Conservation (phyloP, 2,797 vertebrate species). For the Tenualosa ilisha region DNA sequence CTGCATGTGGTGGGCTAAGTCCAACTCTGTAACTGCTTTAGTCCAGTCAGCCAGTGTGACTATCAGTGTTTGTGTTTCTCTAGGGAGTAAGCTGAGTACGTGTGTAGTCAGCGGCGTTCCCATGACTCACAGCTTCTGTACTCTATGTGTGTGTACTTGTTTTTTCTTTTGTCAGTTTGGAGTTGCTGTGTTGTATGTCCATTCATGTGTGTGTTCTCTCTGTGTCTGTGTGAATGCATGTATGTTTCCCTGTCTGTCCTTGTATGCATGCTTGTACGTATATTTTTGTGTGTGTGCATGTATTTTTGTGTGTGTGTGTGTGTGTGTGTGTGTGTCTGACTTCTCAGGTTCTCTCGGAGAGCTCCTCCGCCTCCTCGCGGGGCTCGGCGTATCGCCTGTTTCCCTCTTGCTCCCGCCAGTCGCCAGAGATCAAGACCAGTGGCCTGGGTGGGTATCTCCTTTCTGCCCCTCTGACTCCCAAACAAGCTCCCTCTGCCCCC, state of each 20-base stretch:
- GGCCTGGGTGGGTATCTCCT: conserved; percentile 82
- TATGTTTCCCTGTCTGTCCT: background rate
- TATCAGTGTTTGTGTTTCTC: conserved; percentile 9
- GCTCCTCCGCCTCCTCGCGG: conserved; percentile 76
- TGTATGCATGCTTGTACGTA: background rate
- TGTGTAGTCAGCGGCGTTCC: background rate
- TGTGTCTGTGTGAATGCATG: background rate
- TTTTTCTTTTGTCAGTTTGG: background rate
- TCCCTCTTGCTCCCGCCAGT: conserved; percentile 86
- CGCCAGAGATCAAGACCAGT: conserved; percentile 86
- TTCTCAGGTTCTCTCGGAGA: conserved; percentile 90
- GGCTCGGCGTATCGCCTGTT: conserved; percentile 86
- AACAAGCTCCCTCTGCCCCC: background rate
- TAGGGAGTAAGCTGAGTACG: background rate
- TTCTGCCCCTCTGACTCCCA: background rate
- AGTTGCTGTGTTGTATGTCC: background rate
- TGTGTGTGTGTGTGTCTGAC: conserved; percentile 37
- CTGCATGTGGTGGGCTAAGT: background rate
- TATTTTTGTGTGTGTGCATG: background rate
- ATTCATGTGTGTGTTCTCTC: background rate
- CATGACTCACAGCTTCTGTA: background rate
- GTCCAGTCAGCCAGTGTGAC: background rate
- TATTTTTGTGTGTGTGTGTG: background rate
- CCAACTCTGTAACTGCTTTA: background rate
- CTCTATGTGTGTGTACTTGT: background rate